Percentiles rank a stretch among this genome's conserved stretches.
These are phyloP conservation scores for Sciurus vulgaris DNA, from an alignment of 2,797 vertebrate genomes.

Conservation along the genomic window DNA sequence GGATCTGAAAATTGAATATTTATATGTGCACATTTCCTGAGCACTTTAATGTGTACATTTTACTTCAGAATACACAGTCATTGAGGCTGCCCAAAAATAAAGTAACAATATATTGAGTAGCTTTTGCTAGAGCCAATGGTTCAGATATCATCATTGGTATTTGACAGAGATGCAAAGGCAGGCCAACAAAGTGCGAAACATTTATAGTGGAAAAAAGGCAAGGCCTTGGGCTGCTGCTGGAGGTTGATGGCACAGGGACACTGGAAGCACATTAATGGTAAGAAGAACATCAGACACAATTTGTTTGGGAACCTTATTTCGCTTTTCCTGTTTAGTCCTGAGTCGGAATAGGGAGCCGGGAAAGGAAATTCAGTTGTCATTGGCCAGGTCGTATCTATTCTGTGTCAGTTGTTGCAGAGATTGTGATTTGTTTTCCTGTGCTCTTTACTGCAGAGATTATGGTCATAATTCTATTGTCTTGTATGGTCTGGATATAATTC, in stretches of 20 bases:
- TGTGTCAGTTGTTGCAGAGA: neutral
- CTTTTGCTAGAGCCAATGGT: neutral
- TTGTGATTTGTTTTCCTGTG: neutral
- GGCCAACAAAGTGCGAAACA: neutral
- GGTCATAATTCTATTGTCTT: neutral
- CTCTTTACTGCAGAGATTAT: neutral
- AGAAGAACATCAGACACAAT: neutral
- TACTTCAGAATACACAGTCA: neutral
- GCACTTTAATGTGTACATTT: neutral
- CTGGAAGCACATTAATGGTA: neutral
- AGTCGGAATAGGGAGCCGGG: neutral
- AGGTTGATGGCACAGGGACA: neutral
- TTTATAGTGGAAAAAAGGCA: neutral
- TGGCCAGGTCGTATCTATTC: neutral
- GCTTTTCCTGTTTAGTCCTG: neutral
- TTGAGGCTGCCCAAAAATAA: neutral
- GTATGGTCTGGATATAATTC: neutral
- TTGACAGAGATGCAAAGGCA: neutral
- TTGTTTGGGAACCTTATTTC: neutral
- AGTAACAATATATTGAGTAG: neutral
- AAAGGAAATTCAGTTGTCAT: neutral
- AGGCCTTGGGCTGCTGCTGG: neutral
- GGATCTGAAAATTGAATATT: neutral
- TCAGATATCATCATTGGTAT: neutral
- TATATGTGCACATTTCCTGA: neutral